Evolutionary conservation across 2,888 invertebrate genomes (phyloP).

Genomic region (Tetragonula carbonaria): DNA sequence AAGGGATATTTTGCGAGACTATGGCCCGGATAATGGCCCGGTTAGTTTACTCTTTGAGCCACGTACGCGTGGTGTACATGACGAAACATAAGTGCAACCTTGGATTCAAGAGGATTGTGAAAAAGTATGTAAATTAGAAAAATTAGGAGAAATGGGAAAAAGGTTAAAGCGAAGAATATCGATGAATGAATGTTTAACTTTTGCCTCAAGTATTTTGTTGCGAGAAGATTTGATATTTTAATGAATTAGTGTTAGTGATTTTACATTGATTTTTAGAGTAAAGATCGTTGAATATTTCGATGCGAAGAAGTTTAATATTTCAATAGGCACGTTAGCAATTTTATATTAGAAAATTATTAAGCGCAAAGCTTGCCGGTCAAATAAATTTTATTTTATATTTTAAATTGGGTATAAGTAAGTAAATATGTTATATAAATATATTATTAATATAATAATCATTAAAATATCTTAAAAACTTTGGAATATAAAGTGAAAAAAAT

Average conservation of each 20-base stretch:
- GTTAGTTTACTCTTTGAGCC: constrained; percentile 1
- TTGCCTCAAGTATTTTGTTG: not conserved
- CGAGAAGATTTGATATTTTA: not conserved
- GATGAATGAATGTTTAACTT: not conserved
- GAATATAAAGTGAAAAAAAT: not conserved
- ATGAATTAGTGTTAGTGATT: not conserved
- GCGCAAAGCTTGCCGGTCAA: too few relatives aligned
- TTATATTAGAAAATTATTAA: too few relatives aligned
- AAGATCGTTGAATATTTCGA: too few relatives aligned
- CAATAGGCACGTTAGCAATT: too few relatives aligned
- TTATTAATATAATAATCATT: too few relatives aligned
- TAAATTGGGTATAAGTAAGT: not conserved
- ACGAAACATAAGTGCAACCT: not conserved
- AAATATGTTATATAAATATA: not conserved
- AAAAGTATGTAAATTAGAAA: too few relatives aligned
- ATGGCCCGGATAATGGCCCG: constrained; percentile 1
- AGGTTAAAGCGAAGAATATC: not conserved
- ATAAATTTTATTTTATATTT: too few relatives aligned
- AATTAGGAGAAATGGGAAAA: too few relatives aligned
- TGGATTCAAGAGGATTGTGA: not conserved
- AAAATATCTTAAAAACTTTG: not conserved
- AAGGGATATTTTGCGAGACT: constrained; percentile 14
- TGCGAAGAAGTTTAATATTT: too few relatives aligned
- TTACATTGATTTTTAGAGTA: not conserved
- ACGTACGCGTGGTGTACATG: constrained; percentile 4